These are phyloP conservation scores for Okapia johnstoni DNA, from an alignment of 2,113 vertebrate genomes.

Conservation along the genomic window DNA sequence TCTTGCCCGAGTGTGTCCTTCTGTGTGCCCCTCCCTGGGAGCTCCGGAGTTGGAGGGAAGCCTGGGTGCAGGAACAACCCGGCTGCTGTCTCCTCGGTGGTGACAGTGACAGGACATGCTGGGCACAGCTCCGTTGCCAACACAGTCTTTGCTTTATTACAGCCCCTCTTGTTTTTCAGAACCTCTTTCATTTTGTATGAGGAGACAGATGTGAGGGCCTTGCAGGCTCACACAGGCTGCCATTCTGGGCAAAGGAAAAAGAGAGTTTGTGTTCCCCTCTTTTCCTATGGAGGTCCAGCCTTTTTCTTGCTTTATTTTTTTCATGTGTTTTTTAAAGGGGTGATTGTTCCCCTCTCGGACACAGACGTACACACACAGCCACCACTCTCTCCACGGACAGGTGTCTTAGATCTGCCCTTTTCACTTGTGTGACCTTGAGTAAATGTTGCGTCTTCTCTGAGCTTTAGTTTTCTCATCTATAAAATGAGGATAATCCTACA, in stretches of 20 bases:
- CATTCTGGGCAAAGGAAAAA: constrained; percentile 74
- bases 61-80: constrained; percentile 65
- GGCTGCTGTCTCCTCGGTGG: constrained; percentile 68
- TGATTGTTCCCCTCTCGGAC: constrained; percentile 42
- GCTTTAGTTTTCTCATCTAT: background rate
- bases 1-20: fast-evolving
- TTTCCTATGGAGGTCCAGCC: background rate
- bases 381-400: background rate
- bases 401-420: background rate
- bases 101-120: constrained; percentile 1
- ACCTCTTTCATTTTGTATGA: constrained; percentile 79
- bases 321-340: constrained; percentile 22
- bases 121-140: constrained; percentile 66
- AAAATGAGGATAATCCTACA: background rate
- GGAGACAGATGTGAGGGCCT: constrained; percentile 82
- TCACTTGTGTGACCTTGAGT: background rate
- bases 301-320: constrained; percentile 24
- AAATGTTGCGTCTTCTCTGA: background rate
- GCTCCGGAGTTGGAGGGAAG: background rate
- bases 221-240: constrained; percentile 77
- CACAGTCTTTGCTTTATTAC: constrained; percentile 77
- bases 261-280: constrained; percentile 73
- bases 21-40: background rate
- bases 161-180: constrained; percentile 77
- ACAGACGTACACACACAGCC: background rate